Evolutionary conservation across 35 echinoderm and acorn worm genomes (phyloP), one percentile per base, ranked within the genome.

Genomic region (Strongylocentrotus purpuratus): DNA sequence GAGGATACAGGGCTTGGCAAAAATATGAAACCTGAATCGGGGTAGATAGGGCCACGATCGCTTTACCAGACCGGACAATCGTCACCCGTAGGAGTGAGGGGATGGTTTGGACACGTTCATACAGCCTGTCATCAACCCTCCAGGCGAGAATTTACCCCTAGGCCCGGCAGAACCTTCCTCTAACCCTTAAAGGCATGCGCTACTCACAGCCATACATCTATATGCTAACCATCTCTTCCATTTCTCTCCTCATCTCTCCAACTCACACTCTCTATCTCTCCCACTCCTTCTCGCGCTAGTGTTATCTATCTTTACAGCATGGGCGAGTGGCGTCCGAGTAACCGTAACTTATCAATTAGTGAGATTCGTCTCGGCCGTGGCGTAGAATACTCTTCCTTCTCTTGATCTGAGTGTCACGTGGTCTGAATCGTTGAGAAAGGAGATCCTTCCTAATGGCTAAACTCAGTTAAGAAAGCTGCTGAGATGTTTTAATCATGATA

Each of bases 341-440:
- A 89, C 87, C 87, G 87, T 89, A 89, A 89, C 87, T 89, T 89
- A 89, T 89, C 87, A 89, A 89, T 89, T 89, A 89, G 87, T 89
- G 87, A 89, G 31, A 45, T 33, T 89, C 87, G 87, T 46, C 45
- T 46, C n/a, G 87, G 14, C 33, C 33, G 15, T 41, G 32, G 87
- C 87, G n/a, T 78, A 78, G 65, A 78, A 18, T 15, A 15, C 28
- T 78, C 65, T 78, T 78, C 20, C 65, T 78, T 78, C 65, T 78
- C 65, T 78, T 28, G 65, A 78, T 78, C 11, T 78, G 65, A 78
- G 65, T 78, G 65, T 78, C 65, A 78, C 65, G 65, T 78, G 65
- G 65, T 78, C 65, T 22, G 0, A 78, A 78, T 18, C 20, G 65
- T 78, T 22, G 65, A n/a, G 65, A 78, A 78, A 78, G 65, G 28